phyloP scores from a whole-genome alignment of 2,888 invertebrate genomes.

The Leucoma salicis region DNA sequence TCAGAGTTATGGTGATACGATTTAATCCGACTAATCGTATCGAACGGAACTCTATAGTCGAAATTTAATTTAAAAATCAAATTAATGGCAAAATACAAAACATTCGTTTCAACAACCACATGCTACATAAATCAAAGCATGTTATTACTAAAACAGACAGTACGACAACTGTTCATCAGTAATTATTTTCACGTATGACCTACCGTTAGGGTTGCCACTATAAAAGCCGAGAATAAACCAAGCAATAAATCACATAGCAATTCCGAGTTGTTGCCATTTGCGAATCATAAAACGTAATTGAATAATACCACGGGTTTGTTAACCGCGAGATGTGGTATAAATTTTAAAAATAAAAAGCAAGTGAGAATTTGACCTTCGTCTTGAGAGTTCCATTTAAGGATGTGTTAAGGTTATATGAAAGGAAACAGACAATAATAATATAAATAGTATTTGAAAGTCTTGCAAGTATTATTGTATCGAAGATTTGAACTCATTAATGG shows the following conservation, averaged over 20 bases:
- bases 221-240: constrained; percentile 57
- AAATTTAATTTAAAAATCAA: too few species aligned
- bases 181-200: constrained; percentile 28
- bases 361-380: constrained; percentile 19
- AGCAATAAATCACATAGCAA: constrained; percentile 67
- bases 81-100: too few species aligned
- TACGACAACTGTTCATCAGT: constrained; percentile 15
- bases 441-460: not conserved
- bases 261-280: constrained; percentile 60
- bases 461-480: not conserved
- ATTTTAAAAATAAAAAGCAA: constrained; percentile 44
- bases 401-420: constrained; percentile 2
- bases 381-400: constrained; percentile 13
- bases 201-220: constrained; percentile 46
- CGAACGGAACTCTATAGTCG: too few species aligned
- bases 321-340: constrained; percentile 45
- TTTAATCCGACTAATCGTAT: too few species aligned
- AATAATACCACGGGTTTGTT: constrained; percentile 51
- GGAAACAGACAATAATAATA: too few species aligned
- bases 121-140: constrained; percentile 24
- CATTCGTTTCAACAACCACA: constrained; percentile 18
- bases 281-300: constrained; percentile 69
- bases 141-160: constrained; percentile 24
- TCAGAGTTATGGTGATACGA: too few species aligned
- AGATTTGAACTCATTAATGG: not conserved